Evolutionary conservation across 2,888 invertebrate genomes (phyloP), one percentile per base, ranked within the genome.

Genomic region (Caenorhabditis parvicauda): DNA sequence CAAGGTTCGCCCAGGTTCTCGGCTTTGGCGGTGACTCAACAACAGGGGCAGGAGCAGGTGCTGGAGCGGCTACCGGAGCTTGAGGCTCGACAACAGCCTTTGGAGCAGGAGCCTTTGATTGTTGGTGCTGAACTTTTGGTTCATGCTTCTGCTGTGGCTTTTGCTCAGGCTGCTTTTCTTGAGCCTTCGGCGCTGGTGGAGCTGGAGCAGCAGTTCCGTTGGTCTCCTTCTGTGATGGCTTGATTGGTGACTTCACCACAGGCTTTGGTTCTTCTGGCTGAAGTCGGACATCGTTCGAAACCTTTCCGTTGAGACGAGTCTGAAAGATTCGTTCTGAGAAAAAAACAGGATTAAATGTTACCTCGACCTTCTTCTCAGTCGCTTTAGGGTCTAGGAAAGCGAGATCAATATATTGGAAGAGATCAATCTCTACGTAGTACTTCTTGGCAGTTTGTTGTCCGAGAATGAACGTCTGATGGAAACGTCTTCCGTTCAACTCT

Each of bases 401-500:
- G 14, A 55, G 49, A 28, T 67, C 66, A n/a, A 63, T 27, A 35
- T 57, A 65, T 24, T 65, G 64, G 50, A 71, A 67, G 9, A 56
- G 17, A 46, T 70, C 64, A 25, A 54, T 53, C 45, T 73, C 67
- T 14, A 73, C 65, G 54, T 67, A 73, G 37, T 67, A 68, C 43
- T 67, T 67, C 52, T 70, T 73, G 27, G 60, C 49, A 27, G 64
- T 61, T 46, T 70, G 69, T 21, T 69, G 64, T 21, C 62, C 67
- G 32, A 73, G 60, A 14, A 73, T 50, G 45, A 73, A 68, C 1
- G 62, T 62, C 43, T 73, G 69, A 27, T 52, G 37, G 44, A 73
- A 73, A 14, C 64, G 67, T 14, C 64, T 65, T 2, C 48, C 56
- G 32, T 59, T 59, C 21, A 61, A 44, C 14, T 60, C 51, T 35